phyloP scores from a whole-genome alignment of 2,888 invertebrate genomes.

The Encarsia formosa region DNA sequence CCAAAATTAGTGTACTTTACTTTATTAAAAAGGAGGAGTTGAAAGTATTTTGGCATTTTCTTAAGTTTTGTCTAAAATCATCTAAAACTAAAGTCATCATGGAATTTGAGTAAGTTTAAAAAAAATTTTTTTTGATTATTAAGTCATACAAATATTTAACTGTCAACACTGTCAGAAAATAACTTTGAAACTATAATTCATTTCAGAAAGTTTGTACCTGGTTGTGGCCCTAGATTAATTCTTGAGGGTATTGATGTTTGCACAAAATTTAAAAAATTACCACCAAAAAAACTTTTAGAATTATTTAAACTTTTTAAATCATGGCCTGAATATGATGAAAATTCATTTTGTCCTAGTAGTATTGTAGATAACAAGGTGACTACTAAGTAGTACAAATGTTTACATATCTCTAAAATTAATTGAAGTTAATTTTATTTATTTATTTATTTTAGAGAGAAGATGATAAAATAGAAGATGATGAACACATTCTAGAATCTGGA shows the following conservation, averaged over 20 bases:
- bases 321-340: constrained; percentile 31
- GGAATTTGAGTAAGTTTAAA: constrained; percentile 65
- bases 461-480: constrained; percentile 5
- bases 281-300: constrained; percentile 60
- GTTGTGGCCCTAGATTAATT: constrained; percentile 66
- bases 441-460: constrained; percentile 10
- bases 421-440: not conserved
- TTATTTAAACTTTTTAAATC: constrained; percentile 59
- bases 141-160: too few species aligned
- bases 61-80: constrained; percentile 61
- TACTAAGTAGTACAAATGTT: not conserved
- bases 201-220: constrained; percentile 67
- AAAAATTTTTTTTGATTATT: constrained; percentile 2
- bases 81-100: constrained; percentile 64
- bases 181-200: too few species aligned
- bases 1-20: constrained; percentile 55
- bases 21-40: constrained; percentile 53
- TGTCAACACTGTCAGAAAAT: too few species aligned
- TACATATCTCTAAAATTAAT: not conserved
- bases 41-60: constrained; percentile 66
- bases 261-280: constrained; percentile 68
- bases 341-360: constrained; percentile 5
- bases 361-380: constrained; percentile 4
- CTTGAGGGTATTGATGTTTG: constrained; percentile 62
- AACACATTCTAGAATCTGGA: not conserved